Evolutionary conservation across 2,888 invertebrate genomes (phyloP).

Genomic region (Acronicta alni): DNA sequence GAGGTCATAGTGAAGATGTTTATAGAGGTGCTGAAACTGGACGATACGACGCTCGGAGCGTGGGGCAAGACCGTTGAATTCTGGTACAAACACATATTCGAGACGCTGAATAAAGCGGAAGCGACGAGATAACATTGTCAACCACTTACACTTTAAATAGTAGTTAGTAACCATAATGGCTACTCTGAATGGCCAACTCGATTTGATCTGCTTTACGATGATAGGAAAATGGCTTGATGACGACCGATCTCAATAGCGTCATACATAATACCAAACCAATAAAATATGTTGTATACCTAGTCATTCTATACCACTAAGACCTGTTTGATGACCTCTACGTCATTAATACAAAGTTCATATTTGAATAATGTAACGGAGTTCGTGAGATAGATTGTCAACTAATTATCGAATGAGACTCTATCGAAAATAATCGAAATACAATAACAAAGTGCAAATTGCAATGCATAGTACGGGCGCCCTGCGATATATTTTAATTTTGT

Average conservation of each 20-base stretch:
- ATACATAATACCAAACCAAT: neutral
- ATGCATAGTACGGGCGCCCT: neutral
- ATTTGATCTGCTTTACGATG: slow-evolving; percentile 35
- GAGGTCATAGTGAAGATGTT: slow-evolving; percentile 83
- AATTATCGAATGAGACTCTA: too few species aligned
- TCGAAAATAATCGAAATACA: too few species aligned
- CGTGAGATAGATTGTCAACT: too few species aligned
- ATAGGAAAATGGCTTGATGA: slow-evolving; percentile 31
- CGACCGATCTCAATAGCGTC: slow-evolving; percentile 1
- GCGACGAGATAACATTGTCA: slow-evolving; percentile 63
- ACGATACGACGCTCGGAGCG: slow-evolving; percentile 74
- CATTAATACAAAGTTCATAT: too few species aligned
- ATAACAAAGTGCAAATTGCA: too few species aligned
- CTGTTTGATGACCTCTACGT: too few species aligned
- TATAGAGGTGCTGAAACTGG: slow-evolving; percentile 79
- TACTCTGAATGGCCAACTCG: slow-evolving; percentile 50
- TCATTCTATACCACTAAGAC: too few species aligned
- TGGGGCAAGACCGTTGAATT: slow-evolving; percentile 85
- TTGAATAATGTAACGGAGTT: too few species aligned
- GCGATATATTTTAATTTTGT: neutral
- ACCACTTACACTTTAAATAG: slow-evolving; percentile 46
- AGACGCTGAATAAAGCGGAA: slow-evolving; percentile 64
- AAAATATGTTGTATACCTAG: too few species aligned
- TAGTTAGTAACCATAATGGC: slow-evolving; percentile 51
- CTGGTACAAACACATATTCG: slow-evolving; percentile 84